Base-by-base conservation (phyloP, 2,113 vertebrate species). In the Miniopterus natalensis region DNA sequence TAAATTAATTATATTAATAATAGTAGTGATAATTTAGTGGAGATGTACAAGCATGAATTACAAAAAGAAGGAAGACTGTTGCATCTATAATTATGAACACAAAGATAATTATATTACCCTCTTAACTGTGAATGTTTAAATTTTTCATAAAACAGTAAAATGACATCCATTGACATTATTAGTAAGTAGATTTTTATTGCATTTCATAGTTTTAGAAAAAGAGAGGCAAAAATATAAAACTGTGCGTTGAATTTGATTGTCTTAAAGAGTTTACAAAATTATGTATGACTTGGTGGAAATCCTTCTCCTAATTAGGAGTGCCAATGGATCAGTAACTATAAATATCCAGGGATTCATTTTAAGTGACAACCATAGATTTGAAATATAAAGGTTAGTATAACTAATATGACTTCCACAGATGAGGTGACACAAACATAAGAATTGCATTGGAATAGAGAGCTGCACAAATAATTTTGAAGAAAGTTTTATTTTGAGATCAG, bases 121-220 rank as follows among this genome's bases (percentile, higher is more conserved):
- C 5, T 53, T 45, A 55, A 49, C 0, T 31, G 3, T 89, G 18
- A 71, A 49, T 51, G 20, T 79, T 79, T n/a, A 55, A 45, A 21
- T 57, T 92, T 68, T 68, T 17, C 73, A 55, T 77, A 66, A 77
- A 63, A 92, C 55, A 36, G 23, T 61, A 71, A 91, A 80, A 68
- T 42, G 65, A 57, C 17, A 73, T 45, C 29, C 3, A 47, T 36
- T 85, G 59, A 57, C n/a, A 68, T 47, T 36, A 68, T 47, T 36
- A 40, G 29, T 57, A 51, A 74, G 36, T 23, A 75, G 18, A 49
- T 49, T 61, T 75, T 40, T 55, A 36, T 12, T 88, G 47, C 27
- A 68, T 40, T 88, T 71, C 55, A 63, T 71, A 63, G 29, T 81
- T 29, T 80, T 63, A 73, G 40, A 57, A 92, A 75, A 65, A 31